Conservation (phyloP, 2,113 vertebrate genomes). For the Pseudorectes ferrugineus region DNA sequence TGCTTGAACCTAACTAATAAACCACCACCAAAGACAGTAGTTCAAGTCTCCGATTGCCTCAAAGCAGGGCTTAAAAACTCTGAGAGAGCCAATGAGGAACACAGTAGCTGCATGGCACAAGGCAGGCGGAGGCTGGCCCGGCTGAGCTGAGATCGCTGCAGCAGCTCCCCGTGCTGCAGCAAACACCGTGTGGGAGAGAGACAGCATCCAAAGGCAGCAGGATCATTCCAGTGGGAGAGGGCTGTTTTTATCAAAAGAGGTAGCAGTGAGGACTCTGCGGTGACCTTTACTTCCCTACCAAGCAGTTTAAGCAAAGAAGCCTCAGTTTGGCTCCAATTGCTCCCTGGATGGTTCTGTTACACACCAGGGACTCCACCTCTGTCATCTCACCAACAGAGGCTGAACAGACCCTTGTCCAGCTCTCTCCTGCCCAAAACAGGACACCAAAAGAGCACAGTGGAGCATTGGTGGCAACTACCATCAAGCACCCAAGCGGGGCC, state of each 20-base stretch:
- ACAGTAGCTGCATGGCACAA: rapidly evolving
- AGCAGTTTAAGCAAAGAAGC: background rate
- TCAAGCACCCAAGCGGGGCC: background rate
- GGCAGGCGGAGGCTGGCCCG: background rate
- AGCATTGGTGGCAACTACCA: background rate
- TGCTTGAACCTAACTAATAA: background rate
- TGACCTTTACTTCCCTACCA: background rate
- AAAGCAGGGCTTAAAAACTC: background rate
- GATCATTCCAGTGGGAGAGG: background rate
- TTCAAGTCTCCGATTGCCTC: background rate
- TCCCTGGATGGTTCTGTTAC: background rate
- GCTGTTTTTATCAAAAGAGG: background rate
- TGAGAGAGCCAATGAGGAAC: background rate
- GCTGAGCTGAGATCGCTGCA: background rate
- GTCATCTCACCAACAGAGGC: background rate
- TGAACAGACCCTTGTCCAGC: background rate
- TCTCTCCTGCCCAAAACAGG: background rate
- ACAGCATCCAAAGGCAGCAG: background rate
- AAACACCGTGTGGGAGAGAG: rapidly evolving
- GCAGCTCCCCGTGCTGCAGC: background rate
- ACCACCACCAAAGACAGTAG: background rate
- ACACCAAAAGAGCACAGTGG: background rate
- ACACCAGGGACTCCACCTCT: background rate
- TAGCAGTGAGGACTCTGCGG: background rate
- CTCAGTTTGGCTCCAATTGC: background rate